Evolutionary conservation across 2,797 vertebrate species (phyloP), one percentile per base, ranked within the genome.

Genomic region (Gadopsis bispinosus): DNA sequence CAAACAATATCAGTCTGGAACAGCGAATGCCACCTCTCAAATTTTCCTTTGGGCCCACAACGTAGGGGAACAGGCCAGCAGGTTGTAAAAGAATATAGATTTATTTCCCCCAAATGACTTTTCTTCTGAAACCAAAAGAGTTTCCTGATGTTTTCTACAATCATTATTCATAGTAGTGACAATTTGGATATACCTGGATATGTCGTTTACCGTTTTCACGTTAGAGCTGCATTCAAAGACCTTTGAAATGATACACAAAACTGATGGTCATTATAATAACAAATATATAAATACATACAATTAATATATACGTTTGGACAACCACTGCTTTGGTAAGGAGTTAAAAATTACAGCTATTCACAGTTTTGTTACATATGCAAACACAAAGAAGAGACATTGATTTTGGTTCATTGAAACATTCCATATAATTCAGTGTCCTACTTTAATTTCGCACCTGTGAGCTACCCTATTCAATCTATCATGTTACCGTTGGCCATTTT

Each of bases 1-100:
- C 69, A 64, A 83, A 87, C 84, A 85, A 71, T 77, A 87, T 83
- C 70, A 79, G 61, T 75, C 69, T 84, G 69, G 53, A 88, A 82
- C 59, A 69, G 62, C 85, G 73, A 83, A 77, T 71, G 71, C 73
- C 72, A 84, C 69, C 63, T 83, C 81, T 90, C 65, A 84, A 33
- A 86, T 86, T 84, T 91, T 91, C 47, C 70, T 86, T 71, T 83
- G 69, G 64, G 70, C 64, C 35, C 26, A 63, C n/a, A 60, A 43
- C 62, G 37, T 8, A 62, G 68, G 50, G n/a, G 72, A 31, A 78
- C 69, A 61, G 53, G 74, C 77, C 72, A 89, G 79, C 75, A 85
- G 62, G 62, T 88, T 90, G 81, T 89, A 86, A 88, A 92, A 84
- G 73, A 70, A 69, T 41, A 74, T 85, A 77, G 31, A 84, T 86